Base-by-base conservation (phyloP, 2,113 vertebrate genomes). In the Aptenodytes forsteri region DNA sequence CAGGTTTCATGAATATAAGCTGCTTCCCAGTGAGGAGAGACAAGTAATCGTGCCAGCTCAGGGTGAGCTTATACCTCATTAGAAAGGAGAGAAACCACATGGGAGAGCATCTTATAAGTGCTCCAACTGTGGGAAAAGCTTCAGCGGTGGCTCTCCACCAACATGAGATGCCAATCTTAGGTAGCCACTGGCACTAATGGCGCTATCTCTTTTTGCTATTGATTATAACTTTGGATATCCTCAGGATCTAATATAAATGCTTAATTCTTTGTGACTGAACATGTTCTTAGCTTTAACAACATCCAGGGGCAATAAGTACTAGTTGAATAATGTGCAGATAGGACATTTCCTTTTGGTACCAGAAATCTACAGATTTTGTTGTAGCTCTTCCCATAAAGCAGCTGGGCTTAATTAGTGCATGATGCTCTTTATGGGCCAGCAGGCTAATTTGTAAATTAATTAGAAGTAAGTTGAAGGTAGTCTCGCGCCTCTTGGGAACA, bases 391-490 rank as follows among this genome's bases (percentile, higher is more conserved):
- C 36, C 73, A 87, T 85, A 84, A 94, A 93, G 66, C 89, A 96
- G 72, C 83, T 93, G 83, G 52, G 61, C 54, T 93, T 93, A 89
- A 97, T 97, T 94, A 95, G 86, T 76, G 44, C 65, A 46, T 89
- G 73, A 85, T 91, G 66, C 49, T 87, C n/a, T 96, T 97, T 81
- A 75, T 93, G 80, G 80, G 65, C 69, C 72, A 95, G 90, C 34
- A 89, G 75, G 61, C 81, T 93, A 93, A 97, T 82, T 91, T 89
- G 65, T 94, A 85, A 95, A 93, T 96, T 91, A 95, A 89, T 97
- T 94, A 95, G 83, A 91, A 92, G 23, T 92, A 95, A 87, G 77
- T 87, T 85, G 91, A 91, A 91, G 49, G 78, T 66, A 91, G 61
- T 34, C 17, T 83, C 4, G 6, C 11, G 5, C 30, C 92, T 82